Evolutionary conservation across 1,140 invertebrate species (phyloP).

Genomic region (Polyergus mexicanus): DNA sequence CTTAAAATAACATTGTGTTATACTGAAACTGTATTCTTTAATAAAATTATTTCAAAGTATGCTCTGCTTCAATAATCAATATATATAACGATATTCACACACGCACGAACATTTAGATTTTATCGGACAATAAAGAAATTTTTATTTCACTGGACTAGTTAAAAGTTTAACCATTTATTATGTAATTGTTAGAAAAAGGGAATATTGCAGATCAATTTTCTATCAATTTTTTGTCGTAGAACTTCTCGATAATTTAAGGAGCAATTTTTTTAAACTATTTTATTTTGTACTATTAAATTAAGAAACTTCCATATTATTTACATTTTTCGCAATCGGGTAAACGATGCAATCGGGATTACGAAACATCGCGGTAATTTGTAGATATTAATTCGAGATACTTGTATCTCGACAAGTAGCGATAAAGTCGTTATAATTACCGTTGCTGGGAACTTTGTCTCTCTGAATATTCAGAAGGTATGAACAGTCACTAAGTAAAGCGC

Average conservation of each 20-base stretch:
- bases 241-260: neutral
- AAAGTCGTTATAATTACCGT: slow-evolving; percentile 53
- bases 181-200: neutral
- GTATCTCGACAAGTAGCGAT: slow-evolving; percentile 36
- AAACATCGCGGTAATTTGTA: slow-evolving; percentile 32
- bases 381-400: slow-evolving; percentile 51
- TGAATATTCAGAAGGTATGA: slow-evolving; percentile 54
- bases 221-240: neutral
- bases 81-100: neutral
- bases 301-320: neutral
- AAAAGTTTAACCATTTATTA: neutral
- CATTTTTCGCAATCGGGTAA: neutral
- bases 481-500: slow-evolving; percentile 1
- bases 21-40: neutral
- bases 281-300: neutral
- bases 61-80: neutral
- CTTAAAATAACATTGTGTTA: neutral
- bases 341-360: neutral
- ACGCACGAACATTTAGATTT: no score
- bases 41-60: neutral
- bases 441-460: slow-evolving; percentile 31
- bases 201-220: neutral
- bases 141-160: neutral
- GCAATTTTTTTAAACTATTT: neutral
- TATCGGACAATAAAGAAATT: neutral